phyloP scores from a whole-genome alignment of 2,797 vertebrate genomes.

The Sparus aurata region DNA sequence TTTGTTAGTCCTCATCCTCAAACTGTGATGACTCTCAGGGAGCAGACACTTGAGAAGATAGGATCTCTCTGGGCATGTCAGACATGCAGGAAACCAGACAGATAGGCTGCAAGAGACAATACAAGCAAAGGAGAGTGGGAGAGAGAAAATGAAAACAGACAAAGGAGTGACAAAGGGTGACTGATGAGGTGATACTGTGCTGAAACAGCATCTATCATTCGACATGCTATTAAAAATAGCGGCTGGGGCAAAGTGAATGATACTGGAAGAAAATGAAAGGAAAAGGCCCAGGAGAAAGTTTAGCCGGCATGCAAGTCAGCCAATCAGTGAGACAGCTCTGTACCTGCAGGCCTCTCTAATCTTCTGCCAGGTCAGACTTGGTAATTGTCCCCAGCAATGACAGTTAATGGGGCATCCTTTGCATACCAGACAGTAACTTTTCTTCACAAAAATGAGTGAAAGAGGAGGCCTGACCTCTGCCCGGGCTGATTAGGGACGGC shows the following conservation, averaged over 20 bases:
- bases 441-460: constrained; percentile 70
- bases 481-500: constrained; percentile 49
- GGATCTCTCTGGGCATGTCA: constrained; percentile 87
- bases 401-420: constrained; percentile 76
- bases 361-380: constrained; percentile 67
- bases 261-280: constrained; percentile 11
- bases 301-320: constrained; percentile 25
- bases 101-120: constrained; percentile 78
- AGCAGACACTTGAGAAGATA: constrained; percentile 79
- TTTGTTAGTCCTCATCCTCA: constrained; percentile 47
- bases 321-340: constrained; percentile 56
- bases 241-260: not conserved
- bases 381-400: constrained; percentile 80
- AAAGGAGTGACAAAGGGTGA: constrained; percentile 36
- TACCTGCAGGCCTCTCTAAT: constrained; percentile 71
- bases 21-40: constrained; percentile 37
- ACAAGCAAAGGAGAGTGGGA: constrained; percentile 39
- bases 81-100: constrained; percentile 83
- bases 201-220: constrained; percentile 32
- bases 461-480: constrained; percentile 68
- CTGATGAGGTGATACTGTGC: constrained; percentile 38
- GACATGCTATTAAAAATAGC: not conserved
- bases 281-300: constrained; percentile 39
- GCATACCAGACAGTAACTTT: constrained; percentile 75
- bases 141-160: constrained; percentile 32